Conservation (phyloP, 2,113 vertebrate genomes). For the Sinocyclocheilus anshuiensis region DNA sequence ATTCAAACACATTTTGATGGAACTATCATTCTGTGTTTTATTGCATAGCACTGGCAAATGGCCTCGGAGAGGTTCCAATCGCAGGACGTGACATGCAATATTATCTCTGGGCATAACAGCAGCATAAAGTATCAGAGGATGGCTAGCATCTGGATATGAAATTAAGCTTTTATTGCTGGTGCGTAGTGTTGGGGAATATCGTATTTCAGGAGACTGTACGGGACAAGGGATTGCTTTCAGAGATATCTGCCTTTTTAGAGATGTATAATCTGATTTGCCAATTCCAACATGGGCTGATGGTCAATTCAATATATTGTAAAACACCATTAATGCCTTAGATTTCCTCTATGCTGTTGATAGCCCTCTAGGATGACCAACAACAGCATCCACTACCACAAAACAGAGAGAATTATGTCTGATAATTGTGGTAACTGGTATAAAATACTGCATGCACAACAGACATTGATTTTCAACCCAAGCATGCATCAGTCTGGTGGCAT, state of each 20-base stretch:
- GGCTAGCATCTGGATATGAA: constrained; percentile 61
- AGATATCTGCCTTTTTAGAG: constrained; percentile 27
- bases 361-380: background rate
- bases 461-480: background rate
- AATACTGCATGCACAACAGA: background rate
- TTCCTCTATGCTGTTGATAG: no score
- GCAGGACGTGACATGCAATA: constrained; percentile 28
- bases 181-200: constrained; percentile 42
- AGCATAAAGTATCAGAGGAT: constrained; percentile 51
- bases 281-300: background rate
- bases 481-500: background rate
- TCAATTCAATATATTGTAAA: background rate
- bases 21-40: constrained; percentile 15
- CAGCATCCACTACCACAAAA: background rate
- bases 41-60: background rate
- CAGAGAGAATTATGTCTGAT: background rate
- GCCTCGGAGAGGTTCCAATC: constrained; percentile 26
- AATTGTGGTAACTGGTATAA: background rate
- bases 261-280: constrained; percentile 34
- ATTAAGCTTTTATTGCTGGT: constrained; percentile 63
- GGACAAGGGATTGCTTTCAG: constrained; percentile 42
- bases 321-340: background rate
- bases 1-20: background rate
- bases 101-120: constrained; percentile 34
- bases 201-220: constrained; percentile 44